Conservation (phyloP, 2,113 vertebrate genomes). For the Nycticryphes semicollaris region DNA sequence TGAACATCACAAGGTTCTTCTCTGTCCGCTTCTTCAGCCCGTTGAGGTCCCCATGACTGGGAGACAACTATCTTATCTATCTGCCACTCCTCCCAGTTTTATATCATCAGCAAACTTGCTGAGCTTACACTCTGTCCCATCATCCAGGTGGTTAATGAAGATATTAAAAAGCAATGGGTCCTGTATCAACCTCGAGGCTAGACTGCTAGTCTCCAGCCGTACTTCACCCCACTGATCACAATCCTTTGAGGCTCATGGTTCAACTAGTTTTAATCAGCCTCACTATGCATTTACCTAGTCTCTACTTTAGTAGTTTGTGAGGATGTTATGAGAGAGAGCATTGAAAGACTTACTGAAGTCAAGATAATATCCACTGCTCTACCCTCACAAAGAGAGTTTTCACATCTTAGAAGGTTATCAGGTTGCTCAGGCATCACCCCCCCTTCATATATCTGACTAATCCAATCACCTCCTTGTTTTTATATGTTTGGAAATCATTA, state of each 20-base stretch:
- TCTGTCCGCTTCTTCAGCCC: background rate
- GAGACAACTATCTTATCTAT: background rate
- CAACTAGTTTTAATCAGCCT: background rate
- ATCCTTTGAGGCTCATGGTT: background rate
- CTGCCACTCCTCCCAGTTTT: background rate
- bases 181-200: background rate
- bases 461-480: background rate
- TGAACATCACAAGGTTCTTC: background rate
- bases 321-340: background rate
- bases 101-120: background rate
- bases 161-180: background rate
- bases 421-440: background rate
- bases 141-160: background rate
- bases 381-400: background rate
- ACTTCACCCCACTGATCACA: background rate
- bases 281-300: background rate
- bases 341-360: background rate
- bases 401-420: background rate
- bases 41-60: fast-evolving
- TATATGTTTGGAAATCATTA: background rate
- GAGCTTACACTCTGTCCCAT: background rate
- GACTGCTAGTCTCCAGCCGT: background rate
- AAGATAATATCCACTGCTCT: background rate
- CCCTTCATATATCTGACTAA: background rate
- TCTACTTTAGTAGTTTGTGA: background rate